Evolutionary conservation across 2,888 invertebrate species (phyloP).

Genomic region (Coelinius sp.): DNA sequence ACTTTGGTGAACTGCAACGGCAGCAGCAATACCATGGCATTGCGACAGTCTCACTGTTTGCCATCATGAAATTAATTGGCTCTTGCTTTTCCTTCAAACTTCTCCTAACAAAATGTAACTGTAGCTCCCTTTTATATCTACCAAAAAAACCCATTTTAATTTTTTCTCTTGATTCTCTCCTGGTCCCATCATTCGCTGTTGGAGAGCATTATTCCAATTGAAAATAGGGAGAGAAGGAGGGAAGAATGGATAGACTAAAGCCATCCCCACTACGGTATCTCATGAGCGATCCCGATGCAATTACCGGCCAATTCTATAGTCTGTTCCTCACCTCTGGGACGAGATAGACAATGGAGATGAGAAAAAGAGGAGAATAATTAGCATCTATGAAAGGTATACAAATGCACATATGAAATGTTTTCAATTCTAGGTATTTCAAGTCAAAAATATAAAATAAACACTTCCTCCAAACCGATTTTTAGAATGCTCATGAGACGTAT

Average conservation of each 20-base stretch:
- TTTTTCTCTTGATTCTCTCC: slow-evolving; percentile 28
- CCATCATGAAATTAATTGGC: slow-evolving; percentile 62
- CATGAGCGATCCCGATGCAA: slow-evolving; percentile 58
- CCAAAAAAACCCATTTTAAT: slow-evolving; percentile 30
- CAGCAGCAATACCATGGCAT: slow-evolving; percentile 56
- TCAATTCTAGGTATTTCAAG: not conserved
- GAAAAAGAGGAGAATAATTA: not conserved
- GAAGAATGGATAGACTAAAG: slow-evolving; percentile 46
- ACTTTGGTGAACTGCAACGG: slow-evolving; percentile 60
- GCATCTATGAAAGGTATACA: not conserved
- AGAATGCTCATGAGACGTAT: too few relatives aligned
- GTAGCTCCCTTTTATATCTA: slow-evolving; percentile 28
- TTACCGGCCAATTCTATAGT: slow-evolving; percentile 49
- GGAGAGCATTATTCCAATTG: slow-evolving; percentile 44
- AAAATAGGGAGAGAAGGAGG: slow-evolving; percentile 40
- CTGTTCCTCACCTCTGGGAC: slow-evolving; percentile 51
- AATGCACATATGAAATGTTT: not conserved
- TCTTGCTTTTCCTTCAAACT: slow-evolving; percentile 38
- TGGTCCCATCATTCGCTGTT: slow-evolving; percentile 21
- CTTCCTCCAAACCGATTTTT: too few relatives aligned
- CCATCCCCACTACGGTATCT: slow-evolving; percentile 48
- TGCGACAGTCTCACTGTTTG: slow-evolving; percentile 63
- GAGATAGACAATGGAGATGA: not conserved
- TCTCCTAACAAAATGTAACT: slow-evolving; percentile 10
- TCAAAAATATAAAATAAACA: not conserved